Evolutionary conservation across 2,888 invertebrate genomes (phyloP), one percentile per base, ranked within the genome.

Genomic region (Oscheius sp.): DNA sequence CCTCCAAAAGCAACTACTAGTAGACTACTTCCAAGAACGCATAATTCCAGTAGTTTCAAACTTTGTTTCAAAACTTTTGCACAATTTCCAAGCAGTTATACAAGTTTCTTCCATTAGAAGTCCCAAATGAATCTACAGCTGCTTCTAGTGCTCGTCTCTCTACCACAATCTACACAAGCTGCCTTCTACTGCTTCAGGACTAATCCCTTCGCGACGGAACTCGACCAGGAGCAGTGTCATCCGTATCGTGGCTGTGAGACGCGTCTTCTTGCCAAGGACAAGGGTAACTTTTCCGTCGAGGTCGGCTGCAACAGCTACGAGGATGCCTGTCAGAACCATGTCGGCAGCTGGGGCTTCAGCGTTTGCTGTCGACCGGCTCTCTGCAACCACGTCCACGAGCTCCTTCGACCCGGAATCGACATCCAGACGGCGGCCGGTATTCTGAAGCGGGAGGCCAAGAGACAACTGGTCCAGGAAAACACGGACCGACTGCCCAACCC

Each of bases 121-220:
- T 42, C 42, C 42, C 42, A 42, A 42, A 21, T 42, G 42, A 42
- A 42, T 3, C 42, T 42, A 7, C 42, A 5, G 53, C 5, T 53
- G 53, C 53, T 53, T 11, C 7, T 42, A 5, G 4, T 42, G 42
- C 42, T 42, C 42, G 42, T 42, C 42, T 42, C 42, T 42, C 42
- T 42, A 42, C 42, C 42, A 42, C 42, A 42, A 4, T 13, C 53
- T 11, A 53, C 13, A 3, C 29, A 13, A 11, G 13, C 53, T 11
- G 53, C 53, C 53, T 29, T 53, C 53, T 29, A 21, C 53, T 53
- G 53, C 53, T 53, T 21, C 53, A 53, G 10, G 29, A 53, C 53
- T 4, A 53, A 53, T 53, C 42, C 42, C 42, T 42, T 0, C 42
- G 7, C 42, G 42, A 7, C 42, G 42, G 53, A 53, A 53, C 13